A percentile compares a stretch with the other conserved stretches of the same genome.
Evolutionary conservation across 2,888 invertebrate genomes (phyloP).

Genomic region (Morpho deidamia): DNA sequence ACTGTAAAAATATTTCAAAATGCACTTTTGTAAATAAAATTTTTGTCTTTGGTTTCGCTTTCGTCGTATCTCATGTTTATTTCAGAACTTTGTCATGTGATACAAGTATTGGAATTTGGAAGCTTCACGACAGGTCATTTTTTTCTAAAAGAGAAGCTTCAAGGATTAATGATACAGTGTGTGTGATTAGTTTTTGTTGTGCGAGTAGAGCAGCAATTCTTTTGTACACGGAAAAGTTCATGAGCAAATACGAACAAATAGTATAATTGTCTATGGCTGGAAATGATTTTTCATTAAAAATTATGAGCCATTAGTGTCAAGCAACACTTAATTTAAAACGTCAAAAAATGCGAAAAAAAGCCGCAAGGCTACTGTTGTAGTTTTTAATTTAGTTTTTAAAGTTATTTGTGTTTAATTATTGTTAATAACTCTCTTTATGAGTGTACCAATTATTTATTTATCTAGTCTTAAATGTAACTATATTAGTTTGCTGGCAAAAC

Average conservation of each 20-base stretch:
- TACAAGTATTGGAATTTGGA: not conserved
- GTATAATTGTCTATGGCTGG: constrained; percentile 38
- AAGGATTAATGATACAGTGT: too few relatives aligned
- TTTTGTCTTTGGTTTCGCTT: constrained; percentile 1
- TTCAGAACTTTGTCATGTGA: not conserved
- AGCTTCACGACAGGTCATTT: too few relatives aligned
- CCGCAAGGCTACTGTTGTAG: constrained; percentile 60
- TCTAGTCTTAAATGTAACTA: constrained; percentile 62
- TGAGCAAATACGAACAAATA: not conserved
- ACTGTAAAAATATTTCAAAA: too few relatives aligned
- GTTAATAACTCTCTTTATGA: constrained; percentile 44
- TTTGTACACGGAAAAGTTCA: too few relatives aligned
- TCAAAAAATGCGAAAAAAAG: constrained; percentile 67
- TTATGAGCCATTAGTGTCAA: constrained; percentile 68
- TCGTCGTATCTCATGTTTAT: too few relatives aligned
- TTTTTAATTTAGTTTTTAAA: constrained; percentile 65
- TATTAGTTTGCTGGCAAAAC: constrained; percentile 49
- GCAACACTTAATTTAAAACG: constrained; percentile 73
- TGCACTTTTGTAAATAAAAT: too few relatives aligned
- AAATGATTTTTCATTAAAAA: constrained; percentile 42
- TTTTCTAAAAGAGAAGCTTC: too few relatives aligned
- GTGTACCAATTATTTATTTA: constrained; percentile 51
- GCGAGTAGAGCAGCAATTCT: too few relatives aligned
- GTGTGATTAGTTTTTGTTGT: too few relatives aligned
- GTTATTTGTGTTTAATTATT: constrained; percentile 65